Percentiles rank a stretch among this genome's conserved stretches.
These are phyloP conservation scores for Spodoptera litura DNA, from an alignment of 1,140 invertebrate genomes.

Conservation along the genomic window DNA sequence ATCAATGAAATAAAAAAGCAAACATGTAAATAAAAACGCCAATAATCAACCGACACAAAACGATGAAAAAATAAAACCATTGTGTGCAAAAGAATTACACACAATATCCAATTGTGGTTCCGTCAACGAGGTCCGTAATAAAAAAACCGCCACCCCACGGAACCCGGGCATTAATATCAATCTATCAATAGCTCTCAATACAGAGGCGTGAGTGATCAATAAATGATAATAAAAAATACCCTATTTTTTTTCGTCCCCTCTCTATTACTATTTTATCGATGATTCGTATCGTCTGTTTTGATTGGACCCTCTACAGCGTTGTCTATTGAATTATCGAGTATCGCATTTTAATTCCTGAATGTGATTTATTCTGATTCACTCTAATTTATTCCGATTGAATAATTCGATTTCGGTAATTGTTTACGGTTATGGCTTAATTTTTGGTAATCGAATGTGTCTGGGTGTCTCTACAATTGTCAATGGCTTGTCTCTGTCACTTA, in stretches of 20 bases:
- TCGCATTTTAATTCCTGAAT: conserved; percentile 49
- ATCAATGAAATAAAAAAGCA: conserved; percentile 58
- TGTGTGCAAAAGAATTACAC: conserved; percentile 69
- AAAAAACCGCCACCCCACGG: conserved; percentile 77
- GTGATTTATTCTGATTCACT: conserved; percentile 47
- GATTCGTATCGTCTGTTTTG: conserved; percentile 68
- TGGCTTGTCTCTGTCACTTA: conserved; percentile 34
- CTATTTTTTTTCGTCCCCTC: conserved; percentile 67
- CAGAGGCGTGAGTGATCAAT: conserved; percentile 84
- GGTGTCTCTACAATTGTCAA: conserved; percentile 30
- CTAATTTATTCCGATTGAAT: conserved; percentile 49
- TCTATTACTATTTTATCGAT: conserved; percentile 64
- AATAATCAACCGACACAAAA: conserved; percentile 62
- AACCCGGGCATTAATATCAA: conserved; percentile 76
- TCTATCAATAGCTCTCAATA: conserved; percentile 83
- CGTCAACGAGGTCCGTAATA: conserved; percentile 70
- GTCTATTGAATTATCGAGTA: conserved; percentile 71
- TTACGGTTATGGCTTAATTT: conserved; percentile 48
- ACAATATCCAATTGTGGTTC: conserved; percentile 79
- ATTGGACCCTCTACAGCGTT: conserved; percentile 67
- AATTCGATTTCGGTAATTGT: conserved; percentile 49
- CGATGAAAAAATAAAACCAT: conserved; percentile 64
- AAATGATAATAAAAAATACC: conserved; percentile 76
- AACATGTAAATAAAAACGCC: conserved; percentile 62
- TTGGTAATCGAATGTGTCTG: conserved; percentile 39